Evolutionary conservation across 2,113 vertebrate species (phyloP), one percentile per base, ranked within the genome.

Genomic region (Oreocharis arfaki): DNA sequence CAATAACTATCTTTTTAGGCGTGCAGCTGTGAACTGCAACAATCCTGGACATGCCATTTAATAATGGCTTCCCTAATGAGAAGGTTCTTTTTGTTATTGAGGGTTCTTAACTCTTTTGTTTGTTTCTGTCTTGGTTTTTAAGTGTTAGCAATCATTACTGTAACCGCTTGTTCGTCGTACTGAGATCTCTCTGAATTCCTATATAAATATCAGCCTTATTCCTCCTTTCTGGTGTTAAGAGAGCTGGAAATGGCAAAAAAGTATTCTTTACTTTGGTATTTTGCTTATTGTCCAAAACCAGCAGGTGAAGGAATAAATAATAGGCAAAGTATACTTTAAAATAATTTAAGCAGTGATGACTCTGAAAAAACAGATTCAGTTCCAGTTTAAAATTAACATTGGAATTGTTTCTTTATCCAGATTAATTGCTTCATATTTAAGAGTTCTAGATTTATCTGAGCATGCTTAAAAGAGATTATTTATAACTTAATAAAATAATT

Each of bases 21-120:
- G 0, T 65, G 46, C 53, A 73, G 17, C 67, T 88, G 63, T 80
- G 89, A 85, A 76, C 39, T 56, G 22, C 3, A 4, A 57, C 83
- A 88, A n/a, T 83, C 20, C n/a, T 49, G 59, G 79, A 74, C 68
- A 42, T 69, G 11, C 9, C 42, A 78, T 75, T 79, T 90, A 70
- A 59, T 87, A 95, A 89, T 42, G 64, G 33, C 37, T 92, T 80
- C 28, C 59, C n/a, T 95, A 95, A 95, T 78, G 59, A 93, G 68
- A 76, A 77, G 1, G 16, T 86, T 80, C 28, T 50, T 84, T 90
- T 86, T 74, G 55, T 53, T 92, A 28, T 33, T 90, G 84, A 86
- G 42, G 19, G 42, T 81, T 91, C 76, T 92, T 84, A 65, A 53
- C 28, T 77, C 53, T 74, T 92, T 76, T 77, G 49, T 70, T 94